These are phyloP conservation scores for Tenthredo scrophulariae DNA, from an alignment of 2,888 invertebrate genomes.

Conservation along the genomic window DNA sequence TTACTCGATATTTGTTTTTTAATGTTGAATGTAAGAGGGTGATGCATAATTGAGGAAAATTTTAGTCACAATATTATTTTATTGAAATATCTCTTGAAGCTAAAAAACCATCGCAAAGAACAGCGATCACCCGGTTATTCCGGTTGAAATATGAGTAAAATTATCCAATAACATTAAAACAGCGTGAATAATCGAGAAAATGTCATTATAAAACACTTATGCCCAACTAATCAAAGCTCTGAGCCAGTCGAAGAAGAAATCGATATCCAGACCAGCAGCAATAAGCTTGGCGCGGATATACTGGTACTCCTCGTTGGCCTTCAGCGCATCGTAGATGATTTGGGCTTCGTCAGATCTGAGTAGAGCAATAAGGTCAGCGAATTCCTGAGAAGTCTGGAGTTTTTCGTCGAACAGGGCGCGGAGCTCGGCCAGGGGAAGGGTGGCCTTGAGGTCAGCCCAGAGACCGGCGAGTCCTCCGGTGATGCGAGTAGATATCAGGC, in stretches of 20 bases:
- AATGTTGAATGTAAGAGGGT: not conserved
- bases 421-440: constrained; percentile 68
- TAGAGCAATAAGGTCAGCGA: constrained; percentile 62
- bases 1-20: not conserved
- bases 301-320: constrained; percentile 59
- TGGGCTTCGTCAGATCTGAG: constrained; percentile 63
- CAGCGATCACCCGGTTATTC: not conserved
- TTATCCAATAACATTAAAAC: not conserved
- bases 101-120: not conserved
- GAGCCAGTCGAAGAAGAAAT: constrained; percentile 55
- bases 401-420: constrained; percentile 66
- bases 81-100: not conserved
- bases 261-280: constrained; percentile 57
- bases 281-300: constrained; percentile 55
- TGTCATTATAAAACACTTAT: not conserved
- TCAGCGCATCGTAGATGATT: constrained; percentile 60
- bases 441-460: constrained; percentile 63
- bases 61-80: not conserved
- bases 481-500: constrained; percentile 57
- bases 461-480: constrained; percentile 66
- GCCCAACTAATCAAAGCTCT: constrained; percentile 60
- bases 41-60: not conserved
- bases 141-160: not conserved
- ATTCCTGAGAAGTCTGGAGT: constrained; percentile 64
- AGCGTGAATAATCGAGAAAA: not conserved